Percentiles rank a stretch among this genome's conserved stretches.
phyloP scores from a whole-genome alignment of 2,888 invertebrate species.

The Tenodera sinensis region DNA sequence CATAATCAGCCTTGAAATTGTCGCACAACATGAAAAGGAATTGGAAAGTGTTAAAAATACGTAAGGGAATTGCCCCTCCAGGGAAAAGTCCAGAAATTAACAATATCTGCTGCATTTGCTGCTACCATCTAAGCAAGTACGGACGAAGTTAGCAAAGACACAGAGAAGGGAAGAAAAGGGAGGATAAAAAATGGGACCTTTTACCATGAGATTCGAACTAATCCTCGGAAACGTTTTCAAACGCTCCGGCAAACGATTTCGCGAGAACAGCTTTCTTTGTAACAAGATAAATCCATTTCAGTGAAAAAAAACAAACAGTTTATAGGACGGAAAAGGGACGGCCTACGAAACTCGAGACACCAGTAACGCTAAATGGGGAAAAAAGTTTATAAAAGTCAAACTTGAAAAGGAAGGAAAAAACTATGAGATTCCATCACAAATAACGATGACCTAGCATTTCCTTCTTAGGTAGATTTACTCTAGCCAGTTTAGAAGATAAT shows the following conservation, averaged over 20 bases:
- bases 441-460: no score
- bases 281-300: not conserved
- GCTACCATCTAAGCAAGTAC: not conserved
- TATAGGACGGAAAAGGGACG: not conserved
- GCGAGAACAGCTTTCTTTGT: not conserved
- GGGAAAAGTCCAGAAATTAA: not conserved
- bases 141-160: not conserved
- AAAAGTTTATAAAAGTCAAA: not conserved
- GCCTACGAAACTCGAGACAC: not conserved
- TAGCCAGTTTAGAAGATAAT: no score
- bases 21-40: no score
- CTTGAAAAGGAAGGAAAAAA: not conserved
- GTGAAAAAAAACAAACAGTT: not conserved
- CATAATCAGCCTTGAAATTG: no score
- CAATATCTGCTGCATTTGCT: not conserved
- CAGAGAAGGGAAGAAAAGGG: not conserved
- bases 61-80: not conserved
- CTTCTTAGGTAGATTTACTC: no score
- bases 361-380: not conserved
- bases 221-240: not conserved
- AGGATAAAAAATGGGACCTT: not conserved
- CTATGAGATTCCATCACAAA: no score
- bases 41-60: not conserved
- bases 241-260: not conserved
- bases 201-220: not conserved